Percentiles rank a stretch among this genome's conserved stretches.
Conservation (phyloP, 2,888 invertebrate species). For the Campoletis raptor region DNA sequence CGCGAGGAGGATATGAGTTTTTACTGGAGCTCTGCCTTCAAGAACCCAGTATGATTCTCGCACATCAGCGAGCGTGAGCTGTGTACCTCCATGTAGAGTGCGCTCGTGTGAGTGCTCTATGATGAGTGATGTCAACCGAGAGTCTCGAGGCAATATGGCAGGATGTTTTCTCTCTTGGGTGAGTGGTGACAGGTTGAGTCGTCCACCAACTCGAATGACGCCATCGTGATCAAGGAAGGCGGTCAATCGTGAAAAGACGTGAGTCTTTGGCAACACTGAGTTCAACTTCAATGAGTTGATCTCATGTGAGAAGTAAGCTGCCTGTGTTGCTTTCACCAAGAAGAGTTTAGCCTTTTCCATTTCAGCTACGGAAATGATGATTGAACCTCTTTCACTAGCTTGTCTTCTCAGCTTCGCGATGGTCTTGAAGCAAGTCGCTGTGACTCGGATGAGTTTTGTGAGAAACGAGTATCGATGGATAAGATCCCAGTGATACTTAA, state of each 20-base stretch:
- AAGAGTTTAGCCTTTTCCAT: conserved; percentile 1
- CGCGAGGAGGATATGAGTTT: conserved; percentile 57
- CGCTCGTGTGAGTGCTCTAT: conserved; percentile 59
- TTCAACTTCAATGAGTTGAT: not conserved
- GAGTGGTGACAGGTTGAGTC: conserved; percentile 53
- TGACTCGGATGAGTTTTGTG: conserved; percentile 18
- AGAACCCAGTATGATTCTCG: conserved; percentile 67
- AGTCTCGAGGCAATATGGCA: conserved; percentile 52
- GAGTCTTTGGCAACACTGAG: not conserved
- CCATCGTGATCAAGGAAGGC: conserved; percentile 66
- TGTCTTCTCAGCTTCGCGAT: not conserved
- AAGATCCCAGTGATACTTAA: conserved; percentile 49
- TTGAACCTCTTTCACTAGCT: not conserved
- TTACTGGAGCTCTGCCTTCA: conserved; percentile 57
- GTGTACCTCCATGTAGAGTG: conserved; percentile 68
- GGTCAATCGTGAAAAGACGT: conserved; percentile 53
- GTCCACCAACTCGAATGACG: conserved; percentile 63
- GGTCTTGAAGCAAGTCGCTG: conserved; percentile 33
- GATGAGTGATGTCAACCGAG: conserved; percentile 46
- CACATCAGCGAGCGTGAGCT: conserved; percentile 49
- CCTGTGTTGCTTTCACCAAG: conserved; percentile 50
- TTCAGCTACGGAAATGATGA: not conserved
- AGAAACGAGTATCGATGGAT: conserved; percentile 25
- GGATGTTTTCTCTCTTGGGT: conserved; percentile 54
- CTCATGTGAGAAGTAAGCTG: conserved; percentile 25